These are phyloP conservation scores for Panthera uncia DNA, from an alignment of 2,113 vertebrate species.

Conservation along the genomic window DNA sequence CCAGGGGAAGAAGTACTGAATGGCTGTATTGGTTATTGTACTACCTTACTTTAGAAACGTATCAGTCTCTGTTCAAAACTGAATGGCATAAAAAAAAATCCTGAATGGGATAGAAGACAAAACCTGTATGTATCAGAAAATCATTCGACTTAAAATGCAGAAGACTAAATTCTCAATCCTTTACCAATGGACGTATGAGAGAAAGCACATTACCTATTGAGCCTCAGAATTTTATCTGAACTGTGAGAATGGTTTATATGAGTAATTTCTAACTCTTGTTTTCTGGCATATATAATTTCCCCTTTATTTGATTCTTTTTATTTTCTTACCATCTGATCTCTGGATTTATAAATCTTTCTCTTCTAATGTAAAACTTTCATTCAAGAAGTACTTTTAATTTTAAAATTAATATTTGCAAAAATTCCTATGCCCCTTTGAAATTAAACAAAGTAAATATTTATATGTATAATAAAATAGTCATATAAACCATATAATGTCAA, in stretches of 20 bases:
- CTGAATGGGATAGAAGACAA: neutral
- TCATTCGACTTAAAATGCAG: neutral
- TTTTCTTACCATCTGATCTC: neutral
- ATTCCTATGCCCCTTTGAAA: neutral
- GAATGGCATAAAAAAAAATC: neutral
- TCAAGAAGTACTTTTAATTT: slow-evolving; percentile 19
- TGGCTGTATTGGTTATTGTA: neutral
- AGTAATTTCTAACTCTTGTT: neutral
- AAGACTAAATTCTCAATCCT: neutral
- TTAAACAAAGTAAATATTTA: neutral
- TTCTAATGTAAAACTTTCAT: neutral
- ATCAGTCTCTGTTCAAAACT: neutral
- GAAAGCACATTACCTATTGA: neutral
- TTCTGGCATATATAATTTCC: neutral
- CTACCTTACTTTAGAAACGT: neutral
- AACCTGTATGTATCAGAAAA: neutral
- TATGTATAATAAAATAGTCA: neutral
- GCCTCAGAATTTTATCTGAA: neutral
- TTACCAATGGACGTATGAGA: neutral
- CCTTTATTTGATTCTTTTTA: neutral
- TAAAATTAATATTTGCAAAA: neutral
- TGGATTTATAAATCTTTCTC: neutral
- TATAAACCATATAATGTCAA: neutral
- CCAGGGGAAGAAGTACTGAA: neutral
- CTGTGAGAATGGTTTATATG: neutral